Percentiles rank a stretch among this genome's conserved stretches.
Evolutionary conservation across 2,888 invertebrate genomes (phyloP).

Genomic region (Agriopis marginaria): DNA sequence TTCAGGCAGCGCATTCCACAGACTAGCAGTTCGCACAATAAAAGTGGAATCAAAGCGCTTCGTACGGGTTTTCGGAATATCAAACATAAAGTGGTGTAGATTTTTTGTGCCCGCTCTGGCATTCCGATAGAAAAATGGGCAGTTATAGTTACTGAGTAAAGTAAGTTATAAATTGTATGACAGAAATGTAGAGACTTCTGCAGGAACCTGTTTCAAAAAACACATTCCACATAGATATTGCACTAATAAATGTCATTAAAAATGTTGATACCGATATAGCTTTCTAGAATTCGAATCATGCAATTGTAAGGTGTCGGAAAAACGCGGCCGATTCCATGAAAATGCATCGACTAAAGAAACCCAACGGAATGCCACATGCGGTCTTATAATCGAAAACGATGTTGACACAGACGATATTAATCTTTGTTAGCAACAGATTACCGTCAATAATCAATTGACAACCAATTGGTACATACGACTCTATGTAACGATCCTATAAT

Average conservation of each 20-base stretch:
- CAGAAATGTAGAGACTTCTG: constrained; percentile 37
- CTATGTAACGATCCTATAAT: constrained; percentile 72
- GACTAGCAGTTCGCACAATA: no score
- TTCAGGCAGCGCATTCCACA: no score
- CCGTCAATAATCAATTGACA: constrained; percentile 72
- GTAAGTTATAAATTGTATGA: constrained; percentile 46
- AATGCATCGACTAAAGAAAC: constrained; percentile 82
- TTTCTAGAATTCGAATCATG: constrained; percentile 84
- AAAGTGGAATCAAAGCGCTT: no score
- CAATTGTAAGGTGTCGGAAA: constrained; percentile 85
- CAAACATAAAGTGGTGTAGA: no score
- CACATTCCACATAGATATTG: constrained; percentile 22
- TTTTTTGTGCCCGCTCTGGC: no score
- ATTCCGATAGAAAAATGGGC: no score
- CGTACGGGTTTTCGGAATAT: no score
- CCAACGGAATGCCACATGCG: constrained; percentile 77
- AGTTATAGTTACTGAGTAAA: constrained; percentile 2
- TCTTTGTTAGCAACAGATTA: constrained; percentile 69
- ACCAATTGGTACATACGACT: constrained; percentile 71
- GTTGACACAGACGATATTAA: constrained; percentile 69
- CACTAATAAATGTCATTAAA: constrained; percentile 54
- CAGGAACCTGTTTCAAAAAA: constrained; percentile 10
- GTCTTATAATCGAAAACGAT: constrained; percentile 70
- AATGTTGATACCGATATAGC: constrained; percentile 65
- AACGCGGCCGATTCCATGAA: constrained; percentile 83